These are phyloP conservation scores for Lepus townsendii DNA, from an alignment of 2,797 vertebrate genomes.

Conservation along the genomic window DNA sequence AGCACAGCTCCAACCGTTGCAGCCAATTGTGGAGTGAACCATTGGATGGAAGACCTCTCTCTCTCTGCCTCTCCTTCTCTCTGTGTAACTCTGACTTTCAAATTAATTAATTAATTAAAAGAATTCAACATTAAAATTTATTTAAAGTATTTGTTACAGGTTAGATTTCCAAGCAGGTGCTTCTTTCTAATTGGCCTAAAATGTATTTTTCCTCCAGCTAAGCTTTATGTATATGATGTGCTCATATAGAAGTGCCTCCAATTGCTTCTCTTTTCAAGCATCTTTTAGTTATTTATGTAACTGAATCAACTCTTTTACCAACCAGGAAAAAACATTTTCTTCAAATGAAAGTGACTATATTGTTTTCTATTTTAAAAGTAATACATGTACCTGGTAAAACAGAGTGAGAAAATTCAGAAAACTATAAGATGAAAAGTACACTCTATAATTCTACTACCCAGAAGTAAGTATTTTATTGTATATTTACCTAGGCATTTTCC, in stretches of 20 bases:
- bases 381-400: neutral
- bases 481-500: neutral
- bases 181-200: conserved; percentile 13
- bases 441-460: neutral
- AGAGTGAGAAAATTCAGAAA: conserved; percentile 50
- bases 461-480: conserved; percentile 20
- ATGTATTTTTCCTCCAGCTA: neutral
- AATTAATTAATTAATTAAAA: neutral
- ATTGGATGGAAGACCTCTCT: too few species aligned
- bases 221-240: neutral
- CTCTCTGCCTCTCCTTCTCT: too few species aligned
- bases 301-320: conserved; percentile 2
- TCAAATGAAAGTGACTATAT: conserved; percentile 16
- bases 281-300: neutral
- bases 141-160: conserved; percentile 9
- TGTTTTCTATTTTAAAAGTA: neutral
- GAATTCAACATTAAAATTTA: conserved; percentile 18
- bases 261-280: neutral
- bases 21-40: too few species aligned
- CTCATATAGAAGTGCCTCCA: neutral
- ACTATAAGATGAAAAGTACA: conserved; percentile 50
- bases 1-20: too few species aligned
- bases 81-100: too few species aligned
- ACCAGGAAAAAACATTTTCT: conserved; percentile 4
- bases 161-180: neutral